These are phyloP conservation scores for Phyllotis vaccarum DNA, from an alignment of 2,797 vertebrate genomes.

Conservation along the genomic window DNA sequence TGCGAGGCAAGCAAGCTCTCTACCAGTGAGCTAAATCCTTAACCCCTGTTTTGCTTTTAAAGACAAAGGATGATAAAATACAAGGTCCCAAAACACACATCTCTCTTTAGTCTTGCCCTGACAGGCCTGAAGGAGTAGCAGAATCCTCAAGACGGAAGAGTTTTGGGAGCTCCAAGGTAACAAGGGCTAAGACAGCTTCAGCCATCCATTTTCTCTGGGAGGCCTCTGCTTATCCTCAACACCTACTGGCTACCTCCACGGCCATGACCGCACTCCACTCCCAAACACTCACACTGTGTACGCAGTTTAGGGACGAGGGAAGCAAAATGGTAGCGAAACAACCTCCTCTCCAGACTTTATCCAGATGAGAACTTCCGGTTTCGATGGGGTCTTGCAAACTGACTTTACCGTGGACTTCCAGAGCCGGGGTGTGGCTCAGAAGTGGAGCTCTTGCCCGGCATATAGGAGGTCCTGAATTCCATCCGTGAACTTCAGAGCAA, in stretches of 20 bases:
- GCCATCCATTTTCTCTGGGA: background rate
- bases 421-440: background rate
- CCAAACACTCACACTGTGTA: too few relatives aligned
- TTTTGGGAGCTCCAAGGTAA: background rate
- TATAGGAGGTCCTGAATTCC: background rate
- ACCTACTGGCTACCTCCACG: background rate
- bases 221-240: background rate
- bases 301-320: background rate
- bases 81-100: background rate
- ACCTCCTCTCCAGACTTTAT: background rate
- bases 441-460: background rate
- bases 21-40: background rate
- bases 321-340: background rate
- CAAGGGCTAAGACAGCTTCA: background rate
- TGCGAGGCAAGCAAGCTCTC: background rate
- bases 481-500: background rate
- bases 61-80: background rate
- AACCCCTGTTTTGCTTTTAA: background rate
- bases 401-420: background rate
- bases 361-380: background rate
- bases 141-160: conserved; percentile 46
- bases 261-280: background rate
- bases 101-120: background rate
- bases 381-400: background rate
- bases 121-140: background rate